Conservation (phyloP, 2,113 vertebrate genomes). For the Acinonyx jubatus region DNA sequence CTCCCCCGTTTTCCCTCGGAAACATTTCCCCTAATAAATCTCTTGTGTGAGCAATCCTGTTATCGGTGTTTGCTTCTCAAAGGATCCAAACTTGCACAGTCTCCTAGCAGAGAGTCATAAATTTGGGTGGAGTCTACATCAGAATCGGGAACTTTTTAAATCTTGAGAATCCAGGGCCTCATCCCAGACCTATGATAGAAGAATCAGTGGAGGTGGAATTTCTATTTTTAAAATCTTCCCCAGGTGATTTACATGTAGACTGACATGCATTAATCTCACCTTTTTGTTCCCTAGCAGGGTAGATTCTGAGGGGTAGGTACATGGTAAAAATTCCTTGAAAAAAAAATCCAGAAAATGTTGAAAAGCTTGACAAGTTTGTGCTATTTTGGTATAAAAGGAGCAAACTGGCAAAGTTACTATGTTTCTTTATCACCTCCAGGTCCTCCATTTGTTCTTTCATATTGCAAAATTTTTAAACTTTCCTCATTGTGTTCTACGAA, state of each 20-base stretch:
- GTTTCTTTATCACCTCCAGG: background rate
- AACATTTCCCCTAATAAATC: background rate
- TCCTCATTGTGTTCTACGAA: background rate
- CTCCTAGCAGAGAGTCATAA: background rate
- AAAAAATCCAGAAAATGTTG: background rate
- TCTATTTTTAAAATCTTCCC: background rate
- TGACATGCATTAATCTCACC: background rate
- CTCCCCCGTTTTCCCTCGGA: background rate
- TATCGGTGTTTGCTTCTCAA: background rate
- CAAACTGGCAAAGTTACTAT: background rate
- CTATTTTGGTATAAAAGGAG: background rate
- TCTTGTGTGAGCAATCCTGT: background rate
- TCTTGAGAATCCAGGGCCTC: background rate
- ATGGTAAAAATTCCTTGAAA: background rate
- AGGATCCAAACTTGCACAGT: background rate
- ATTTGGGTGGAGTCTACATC: background rate
- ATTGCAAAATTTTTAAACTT: background rate
- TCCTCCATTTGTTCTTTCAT: background rate
- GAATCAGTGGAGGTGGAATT: background rate
- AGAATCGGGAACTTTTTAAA: background rate
- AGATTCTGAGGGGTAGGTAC: background rate
- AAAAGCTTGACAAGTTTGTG: background rate
- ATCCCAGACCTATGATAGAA: background rate
- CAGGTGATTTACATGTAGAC: background rate
- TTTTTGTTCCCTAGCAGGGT: background rate